Evolutionary conservation across 1,140 invertebrate species (phyloP).

Genomic region (Drosophila neocordata): DNA sequence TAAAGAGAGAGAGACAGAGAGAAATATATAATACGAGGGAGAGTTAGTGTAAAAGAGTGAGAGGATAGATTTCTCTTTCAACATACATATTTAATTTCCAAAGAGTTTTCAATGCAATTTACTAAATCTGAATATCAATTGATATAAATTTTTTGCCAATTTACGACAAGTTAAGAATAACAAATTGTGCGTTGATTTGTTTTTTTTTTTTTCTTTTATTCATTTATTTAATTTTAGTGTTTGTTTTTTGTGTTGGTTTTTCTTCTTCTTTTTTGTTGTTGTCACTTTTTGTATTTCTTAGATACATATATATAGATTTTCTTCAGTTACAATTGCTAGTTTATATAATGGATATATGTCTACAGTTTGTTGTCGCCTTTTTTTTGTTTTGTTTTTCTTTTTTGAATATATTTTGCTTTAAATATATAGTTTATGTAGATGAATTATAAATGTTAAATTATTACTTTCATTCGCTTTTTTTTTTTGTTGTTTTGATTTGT

Average conservation of each 20-base stretch:
- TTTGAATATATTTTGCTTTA: constrained; percentile 66
- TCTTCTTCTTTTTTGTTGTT: constrained; percentile 32
- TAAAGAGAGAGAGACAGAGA: constrained; percentile 18
- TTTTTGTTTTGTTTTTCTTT: constrained; percentile 27
- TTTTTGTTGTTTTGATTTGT: neutral
- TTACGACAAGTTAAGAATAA: constrained; percentile 19
- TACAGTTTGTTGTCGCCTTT: constrained; percentile 38
- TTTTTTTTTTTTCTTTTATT: constrained; percentile 25
- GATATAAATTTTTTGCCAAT: constrained; percentile 56
- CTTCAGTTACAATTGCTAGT: constrained; percentile 75
- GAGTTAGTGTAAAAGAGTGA: constrained; percentile 7
- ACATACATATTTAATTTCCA: too few species aligned
- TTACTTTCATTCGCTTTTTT: constrained; percentile 21
- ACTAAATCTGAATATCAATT: constrained; percentile 56
- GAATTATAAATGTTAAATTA: constrained; percentile 40
- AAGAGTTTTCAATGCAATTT: constrained; percentile 38
- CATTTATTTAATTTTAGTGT: neutral
- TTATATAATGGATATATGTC: constrained; percentile 55
- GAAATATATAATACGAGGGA: too few species aligned
- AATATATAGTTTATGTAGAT: constrained; percentile 1
- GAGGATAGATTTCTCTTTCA: constrained; percentile 1
- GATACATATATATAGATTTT: constrained; percentile 33
- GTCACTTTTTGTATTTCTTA: constrained; percentile 49
- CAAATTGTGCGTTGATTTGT: constrained; percentile 20
- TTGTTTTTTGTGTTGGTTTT: constrained; percentile 51